Conservation (phyloP, 2,113 vertebrate genomes). For the Corydoras maculifer region DNA sequence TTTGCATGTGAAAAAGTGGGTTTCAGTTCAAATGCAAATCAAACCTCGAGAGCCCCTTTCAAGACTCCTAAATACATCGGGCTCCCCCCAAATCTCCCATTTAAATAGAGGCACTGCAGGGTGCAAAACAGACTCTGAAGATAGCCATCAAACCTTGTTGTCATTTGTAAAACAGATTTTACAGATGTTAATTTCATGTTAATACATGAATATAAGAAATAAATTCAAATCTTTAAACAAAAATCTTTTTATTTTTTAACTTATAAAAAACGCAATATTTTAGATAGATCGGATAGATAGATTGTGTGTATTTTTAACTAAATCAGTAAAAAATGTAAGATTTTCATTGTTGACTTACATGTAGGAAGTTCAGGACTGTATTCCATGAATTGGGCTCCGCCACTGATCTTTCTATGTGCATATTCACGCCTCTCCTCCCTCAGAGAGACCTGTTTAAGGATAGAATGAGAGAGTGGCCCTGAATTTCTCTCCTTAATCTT, state of each 20-base stretch:
- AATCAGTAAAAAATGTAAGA: too few species aligned
- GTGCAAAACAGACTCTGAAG: background rate
- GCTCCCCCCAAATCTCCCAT: constrained; percentile 28
- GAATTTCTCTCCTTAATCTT: background rate
- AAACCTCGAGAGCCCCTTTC: constrained; percentile 38
- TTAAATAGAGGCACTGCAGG: constrained; percentile 4
- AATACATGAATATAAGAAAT: too few species aligned
- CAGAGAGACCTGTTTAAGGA: constrained; percentile 48
- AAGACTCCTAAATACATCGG: constrained; percentile 33
- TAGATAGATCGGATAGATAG: too few species aligned
- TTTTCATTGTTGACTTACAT: too few species aligned
- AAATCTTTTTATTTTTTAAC: too few species aligned
- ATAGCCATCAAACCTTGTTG: constrained; percentile 18
- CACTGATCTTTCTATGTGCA: background rate
- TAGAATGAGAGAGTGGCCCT: background rate
- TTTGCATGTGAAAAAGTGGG: constrained; percentile 47
- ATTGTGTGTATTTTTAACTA: too few species aligned
- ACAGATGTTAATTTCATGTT: too few species aligned
- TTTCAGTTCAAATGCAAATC: constrained; percentile 45
- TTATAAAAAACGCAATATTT: too few species aligned
- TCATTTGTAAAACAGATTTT: background rate
- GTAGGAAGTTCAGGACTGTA: too few species aligned
- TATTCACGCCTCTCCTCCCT: constrained; percentile 57
- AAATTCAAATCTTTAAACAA: too few species aligned
- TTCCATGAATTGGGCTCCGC: too few species aligned